Evolutionary conservation across 1,140 invertebrate species (phyloP).

Genomic region (Drosophila lowei): DNA sequence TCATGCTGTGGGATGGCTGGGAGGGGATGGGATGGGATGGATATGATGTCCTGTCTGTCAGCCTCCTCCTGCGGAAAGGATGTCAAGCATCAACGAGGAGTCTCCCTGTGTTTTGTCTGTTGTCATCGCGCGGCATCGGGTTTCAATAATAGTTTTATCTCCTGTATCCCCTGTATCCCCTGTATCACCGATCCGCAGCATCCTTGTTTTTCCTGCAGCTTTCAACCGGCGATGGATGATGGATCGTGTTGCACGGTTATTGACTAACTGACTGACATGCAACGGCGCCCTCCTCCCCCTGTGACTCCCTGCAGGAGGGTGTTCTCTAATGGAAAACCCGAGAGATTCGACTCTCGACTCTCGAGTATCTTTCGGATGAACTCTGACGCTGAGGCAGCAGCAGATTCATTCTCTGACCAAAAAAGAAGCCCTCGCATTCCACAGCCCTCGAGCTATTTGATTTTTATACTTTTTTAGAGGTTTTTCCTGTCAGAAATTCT

Average conservation of each 20-base stretch:
- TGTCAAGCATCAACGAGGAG: slow-evolving; percentile 16
- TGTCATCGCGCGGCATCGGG: slow-evolving; percentile 70
- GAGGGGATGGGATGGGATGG: slow-evolving; percentile 2
- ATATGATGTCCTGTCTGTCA: slow-evolving; percentile 16
- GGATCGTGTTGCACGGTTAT: slow-evolving; percentile 74
- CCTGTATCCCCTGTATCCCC: not conserved
- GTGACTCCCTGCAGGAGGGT: slow-evolving; percentile 29
- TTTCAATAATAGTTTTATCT: slow-evolving; percentile 72
- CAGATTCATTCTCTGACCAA: too few relatives aligned
- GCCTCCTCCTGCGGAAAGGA: slow-evolving; percentile 25
- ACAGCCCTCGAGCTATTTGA: slow-evolving; percentile 64
- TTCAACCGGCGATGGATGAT: slow-evolving; percentile 68
- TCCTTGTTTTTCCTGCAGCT: slow-evolving; percentile 60
- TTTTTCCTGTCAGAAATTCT: slow-evolving; percentile 69
- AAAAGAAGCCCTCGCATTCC: slow-evolving; percentile 58
- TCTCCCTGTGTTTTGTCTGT: slow-evolving; percentile 48
- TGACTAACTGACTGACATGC: slow-evolving; percentile 51
- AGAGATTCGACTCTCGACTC: too few relatives aligned
- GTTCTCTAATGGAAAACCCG: slow-evolving; percentile 14
- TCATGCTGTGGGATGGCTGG: slow-evolving; percentile 51
- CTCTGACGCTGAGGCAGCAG: not conserved
- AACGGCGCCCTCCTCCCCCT: slow-evolving; percentile 1
- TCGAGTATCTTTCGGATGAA: slow-evolving; percentile 19
- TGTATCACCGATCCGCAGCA: too few relatives aligned
- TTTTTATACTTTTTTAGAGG: slow-evolving; percentile 1